phyloP scores from a whole-genome alignment of 2,797 vertebrate species.

The Melanotaenia maccullochi region DNA sequence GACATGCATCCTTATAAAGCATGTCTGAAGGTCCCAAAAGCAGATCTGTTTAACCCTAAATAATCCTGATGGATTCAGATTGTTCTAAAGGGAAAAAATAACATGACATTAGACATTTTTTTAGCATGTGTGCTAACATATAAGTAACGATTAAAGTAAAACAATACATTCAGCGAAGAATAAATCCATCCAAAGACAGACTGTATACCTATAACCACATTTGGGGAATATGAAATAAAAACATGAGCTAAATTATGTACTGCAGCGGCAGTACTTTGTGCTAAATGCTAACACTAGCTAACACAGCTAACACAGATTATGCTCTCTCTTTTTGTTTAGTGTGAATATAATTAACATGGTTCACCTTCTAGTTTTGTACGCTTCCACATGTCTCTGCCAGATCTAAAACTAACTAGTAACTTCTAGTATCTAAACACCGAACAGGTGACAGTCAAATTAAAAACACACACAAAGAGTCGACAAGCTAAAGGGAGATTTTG shows the following conservation, averaged over 20 bases:
- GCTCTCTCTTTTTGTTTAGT: not conserved
- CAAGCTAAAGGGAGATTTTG: too few relatives aligned
- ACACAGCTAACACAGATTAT: not conserved
- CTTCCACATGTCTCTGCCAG: not conserved
- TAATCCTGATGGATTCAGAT: constrained; percentile 6
- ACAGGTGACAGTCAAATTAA: not conserved
- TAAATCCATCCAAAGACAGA: not conserved
- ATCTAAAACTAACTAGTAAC: not conserved
- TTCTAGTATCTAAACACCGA: not conserved
- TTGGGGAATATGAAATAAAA: not conserved
- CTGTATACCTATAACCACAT: not conserved
- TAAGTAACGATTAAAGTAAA: not conserved
- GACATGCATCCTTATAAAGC: constrained; percentile 4
- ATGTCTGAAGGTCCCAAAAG: constrained; percentile 12
- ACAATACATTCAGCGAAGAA: not conserved
- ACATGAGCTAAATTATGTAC: too few relatives aligned
- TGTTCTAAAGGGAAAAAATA: not conserved
- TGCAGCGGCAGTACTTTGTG: not conserved
- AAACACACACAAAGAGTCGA: not conserved
- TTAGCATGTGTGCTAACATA: not conserved
- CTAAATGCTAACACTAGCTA: not conserved
- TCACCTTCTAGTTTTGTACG: not conserved
- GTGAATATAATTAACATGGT: not conserved
- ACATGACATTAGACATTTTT: not conserved
- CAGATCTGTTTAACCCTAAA: not conserved